Percentiles rank a stretch among this genome's conserved stretches.
These are phyloP conservation scores for Melanotaenia nigrans DNA, from an alignment of 2,797 vertebrate genomes.

Conservation along the genomic window DNA sequence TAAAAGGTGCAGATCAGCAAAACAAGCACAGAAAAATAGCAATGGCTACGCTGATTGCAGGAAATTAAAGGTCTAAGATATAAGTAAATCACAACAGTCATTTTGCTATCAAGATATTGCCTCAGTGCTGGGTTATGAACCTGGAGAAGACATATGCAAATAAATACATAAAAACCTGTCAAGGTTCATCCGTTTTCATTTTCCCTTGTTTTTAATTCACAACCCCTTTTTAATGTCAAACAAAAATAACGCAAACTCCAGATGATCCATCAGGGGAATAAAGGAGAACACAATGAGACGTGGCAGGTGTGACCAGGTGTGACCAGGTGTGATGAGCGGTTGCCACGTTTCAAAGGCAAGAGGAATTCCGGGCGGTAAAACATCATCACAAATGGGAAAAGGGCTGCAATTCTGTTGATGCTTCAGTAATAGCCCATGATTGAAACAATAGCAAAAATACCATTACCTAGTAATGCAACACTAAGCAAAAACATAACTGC, in stretches of 20 bases:
- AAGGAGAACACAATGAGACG: conserved; percentile 38
- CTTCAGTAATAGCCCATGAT: conserved; percentile 56
- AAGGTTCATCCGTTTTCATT: conserved; percentile 22
- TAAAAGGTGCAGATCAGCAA: conserved; percentile 16
- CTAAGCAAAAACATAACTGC: conserved; percentile 33
- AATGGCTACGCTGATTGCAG: conserved; percentile 18
- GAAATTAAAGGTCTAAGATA: conserved; percentile 39
- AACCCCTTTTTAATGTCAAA: conserved; percentile 28
- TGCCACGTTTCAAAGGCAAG: conserved; percentile 48
- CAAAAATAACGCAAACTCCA: conserved; percentile 23
- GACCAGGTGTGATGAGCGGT: conserved; percentile 47
- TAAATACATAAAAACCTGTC: background rate
- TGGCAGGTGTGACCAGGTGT: conserved; percentile 46
- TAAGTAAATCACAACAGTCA: conserved; percentile 27
- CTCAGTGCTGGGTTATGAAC: conserved; percentile 22
- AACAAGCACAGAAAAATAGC: conserved; percentile 12
- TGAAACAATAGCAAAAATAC: conserved; percentile 41
- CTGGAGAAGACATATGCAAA: background rate
- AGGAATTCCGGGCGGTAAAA: conserved; percentile 54
- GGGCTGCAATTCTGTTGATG: conserved; percentile 43
- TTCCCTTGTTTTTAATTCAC: conserved; percentile 17
- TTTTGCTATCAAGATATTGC: conserved; percentile 24
- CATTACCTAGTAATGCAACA: conserved; percentile 43
- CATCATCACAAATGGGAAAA: conserved; percentile 43
- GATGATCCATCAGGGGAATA: conserved; percentile 39